Evolutionary conservation across 2,888 invertebrate species (phyloP).

Genomic region (Xylota segnis): DNA sequence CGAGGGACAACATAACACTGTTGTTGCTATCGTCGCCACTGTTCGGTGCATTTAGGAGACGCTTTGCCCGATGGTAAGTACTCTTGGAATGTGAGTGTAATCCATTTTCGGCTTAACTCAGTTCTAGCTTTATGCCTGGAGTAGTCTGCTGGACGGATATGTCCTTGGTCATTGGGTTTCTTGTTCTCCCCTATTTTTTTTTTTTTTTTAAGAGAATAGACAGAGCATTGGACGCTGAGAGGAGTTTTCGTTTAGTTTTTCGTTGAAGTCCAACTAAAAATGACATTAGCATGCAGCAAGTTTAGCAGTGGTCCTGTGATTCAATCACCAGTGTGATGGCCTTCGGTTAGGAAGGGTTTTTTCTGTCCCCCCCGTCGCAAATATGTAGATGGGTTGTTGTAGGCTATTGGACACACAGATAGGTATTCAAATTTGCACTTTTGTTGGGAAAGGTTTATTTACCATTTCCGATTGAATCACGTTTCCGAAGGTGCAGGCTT

Average conservation of each 20-base stretch:
- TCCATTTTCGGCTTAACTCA: constrained; percentile 68
- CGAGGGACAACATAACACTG: constrained; percentile 57
- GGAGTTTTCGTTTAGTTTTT: constrained; percentile 13
- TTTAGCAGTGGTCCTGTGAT: constrained; percentile 67
- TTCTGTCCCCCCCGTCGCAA: not conserved
- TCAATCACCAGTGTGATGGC: constrained; percentile 63
- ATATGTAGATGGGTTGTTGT: constrained; percentile 6
- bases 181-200: constrained; percentile 31
- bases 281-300: constrained; percentile 73
- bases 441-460: constrained; percentile 3
- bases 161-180: constrained; percentile 44
- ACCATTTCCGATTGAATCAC: constrained; percentile 2
- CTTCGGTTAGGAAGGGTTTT: constrained; percentile 30
- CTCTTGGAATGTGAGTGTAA: constrained; percentile 67
- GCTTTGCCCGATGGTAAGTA: constrained; percentile 57
- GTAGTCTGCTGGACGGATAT: constrained; percentile 52
- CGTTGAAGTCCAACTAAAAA: constrained; percentile 47
- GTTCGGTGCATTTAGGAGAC: constrained; percentile 14
- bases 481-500: not conserved
- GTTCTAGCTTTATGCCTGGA: constrained; percentile 61
- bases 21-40: constrained; percentile 32
- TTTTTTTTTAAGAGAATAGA: constrained; percentile 19
- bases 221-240: constrained; percentile 41
- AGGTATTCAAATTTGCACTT: constrained; percentile 36
- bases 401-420: not conserved